phyloP scores from a whole-genome alignment of 2,888 invertebrate species.

The Capitulum mitella region DNA sequence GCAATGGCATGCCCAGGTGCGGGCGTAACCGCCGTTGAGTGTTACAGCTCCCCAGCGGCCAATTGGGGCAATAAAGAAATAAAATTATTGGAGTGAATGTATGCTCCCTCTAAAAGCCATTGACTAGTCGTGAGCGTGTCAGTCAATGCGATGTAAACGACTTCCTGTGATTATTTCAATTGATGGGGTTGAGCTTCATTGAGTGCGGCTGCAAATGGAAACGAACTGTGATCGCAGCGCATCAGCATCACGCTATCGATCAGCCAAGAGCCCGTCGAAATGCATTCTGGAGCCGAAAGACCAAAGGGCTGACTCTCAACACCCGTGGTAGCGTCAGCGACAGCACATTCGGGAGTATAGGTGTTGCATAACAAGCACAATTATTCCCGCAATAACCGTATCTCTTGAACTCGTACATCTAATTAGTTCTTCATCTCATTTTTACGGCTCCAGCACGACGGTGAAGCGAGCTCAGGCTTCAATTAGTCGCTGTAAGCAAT shows the following conservation, averaged over 20 bases:
- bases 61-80: slow-evolving; percentile 4
- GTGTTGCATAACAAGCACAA: too few relatives aligned
- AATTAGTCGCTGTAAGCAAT: background rate
- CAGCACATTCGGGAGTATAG: too few relatives aligned
- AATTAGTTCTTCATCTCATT: background rate
- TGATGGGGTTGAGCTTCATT: background rate
- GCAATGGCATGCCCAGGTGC: background rate
- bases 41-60: background rate
- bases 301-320: too few relatives aligned
- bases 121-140: background rate
- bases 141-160: background rate
- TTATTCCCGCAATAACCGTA: background rate
- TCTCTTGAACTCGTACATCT: background rate
- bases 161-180: background rate
- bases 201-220: background rate
- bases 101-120: background rate
- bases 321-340: too few relatives aligned
- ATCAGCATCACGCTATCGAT: background rate
- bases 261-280: too few relatives aligned
- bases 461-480: background rate
- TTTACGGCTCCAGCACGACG: background rate
- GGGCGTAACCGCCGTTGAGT: background rate
- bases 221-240: background rate
- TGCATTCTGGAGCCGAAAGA: too few relatives aligned
- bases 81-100: background rate